Evolutionary conservation across 2,888 invertebrate species (phyloP), one percentile per base, ranked within the genome.

Genomic region (Argyresthia albistria): DNA sequence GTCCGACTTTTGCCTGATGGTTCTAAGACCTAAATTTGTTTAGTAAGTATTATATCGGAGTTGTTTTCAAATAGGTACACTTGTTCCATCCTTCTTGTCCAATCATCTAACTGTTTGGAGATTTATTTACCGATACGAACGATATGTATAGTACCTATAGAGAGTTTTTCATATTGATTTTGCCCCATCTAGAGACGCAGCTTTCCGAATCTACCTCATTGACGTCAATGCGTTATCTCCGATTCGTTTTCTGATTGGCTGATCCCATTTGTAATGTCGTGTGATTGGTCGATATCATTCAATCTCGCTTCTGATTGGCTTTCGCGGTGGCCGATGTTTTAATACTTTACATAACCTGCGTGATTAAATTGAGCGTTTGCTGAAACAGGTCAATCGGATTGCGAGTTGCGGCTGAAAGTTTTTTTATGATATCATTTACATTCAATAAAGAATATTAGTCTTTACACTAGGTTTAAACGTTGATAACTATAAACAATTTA

Each of bases 261-360:
- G 60, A 59, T 62, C 59, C 61, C 58, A 57, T 58, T 53, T 55
- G 54, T 49, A 45, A 54, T 53, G 48, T 42, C 46, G 42, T 52
- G 54, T 61, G 59, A 70, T 66, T 67, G 67, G 64, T 61, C 63
- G 61, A 66, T 67, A 64, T 61, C 61, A 59, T 57, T 63, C 60
- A 64, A 65, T 69, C 63, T 61, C 51, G 46, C 58, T 37, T 56
- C 55, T 61, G 63, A 68, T 69, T 70, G 64, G 66, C 55, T 56
- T 54, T 54, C 60, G 58, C 58, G 45, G 57, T 60, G 50, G 50
- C 57, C 35, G 46, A 37, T 52, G 15, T 39, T 15, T 52, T 37
- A 46, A 14, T 45, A 45, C 45, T 45, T 45, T 45, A 14, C 9
- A 4, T 39, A 39, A 8, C 25, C 39, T 39, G 8, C 39, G 9